Percentiles rank a stretch among this genome's conserved stretches.
These are phyloP conservation scores for Drepanosiphum platanoidis DNA, from an alignment of 2,888 invertebrate genomes.

Conservation along the genomic window DNA sequence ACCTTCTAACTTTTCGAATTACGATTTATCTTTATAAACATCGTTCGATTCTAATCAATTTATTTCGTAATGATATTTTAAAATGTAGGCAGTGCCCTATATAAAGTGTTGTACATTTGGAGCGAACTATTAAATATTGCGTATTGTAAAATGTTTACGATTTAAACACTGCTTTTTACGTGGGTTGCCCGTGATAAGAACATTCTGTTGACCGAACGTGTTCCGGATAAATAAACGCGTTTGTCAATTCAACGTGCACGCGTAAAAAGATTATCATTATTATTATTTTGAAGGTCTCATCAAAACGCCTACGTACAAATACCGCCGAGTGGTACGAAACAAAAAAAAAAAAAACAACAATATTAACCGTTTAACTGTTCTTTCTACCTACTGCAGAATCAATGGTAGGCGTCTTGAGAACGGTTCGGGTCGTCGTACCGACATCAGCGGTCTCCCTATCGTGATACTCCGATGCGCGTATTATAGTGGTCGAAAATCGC, in stretches of 20 bases:
- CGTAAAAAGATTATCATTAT: neutral
- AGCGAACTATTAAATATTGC: too few relatives aligned
- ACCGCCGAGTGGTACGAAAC: neutral
- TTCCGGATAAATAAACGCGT: neutral
- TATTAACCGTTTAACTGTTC: conserved; percentile 39
- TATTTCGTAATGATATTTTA: too few relatives aligned
- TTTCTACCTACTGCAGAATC: conserved; percentile 37
- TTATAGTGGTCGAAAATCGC: conserved; percentile 31
- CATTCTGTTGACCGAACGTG: neutral
- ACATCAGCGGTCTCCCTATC: neutral
- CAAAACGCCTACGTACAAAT: conserved; percentile 29
- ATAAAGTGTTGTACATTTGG: too few relatives aligned
- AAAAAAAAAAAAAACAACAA: neutral
- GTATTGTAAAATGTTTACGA: neutral
- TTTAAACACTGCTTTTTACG: neutral
- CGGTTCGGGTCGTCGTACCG: conserved; percentile 42
- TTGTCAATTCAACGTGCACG: neutral
- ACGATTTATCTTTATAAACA: too few relatives aligned
- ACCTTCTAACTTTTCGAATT: too few relatives aligned
- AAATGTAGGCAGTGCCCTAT: too few relatives aligned
- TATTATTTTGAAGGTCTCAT: conserved; percentile 29
- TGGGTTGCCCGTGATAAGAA: neutral
- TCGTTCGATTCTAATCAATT: too few relatives aligned
- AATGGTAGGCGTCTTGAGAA: conserved; percentile 54
- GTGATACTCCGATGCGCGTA: neutral